Base-by-base conservation (phyloP, 2,113 vertebrate genomes). In the Leuciscus idus region DNA sequence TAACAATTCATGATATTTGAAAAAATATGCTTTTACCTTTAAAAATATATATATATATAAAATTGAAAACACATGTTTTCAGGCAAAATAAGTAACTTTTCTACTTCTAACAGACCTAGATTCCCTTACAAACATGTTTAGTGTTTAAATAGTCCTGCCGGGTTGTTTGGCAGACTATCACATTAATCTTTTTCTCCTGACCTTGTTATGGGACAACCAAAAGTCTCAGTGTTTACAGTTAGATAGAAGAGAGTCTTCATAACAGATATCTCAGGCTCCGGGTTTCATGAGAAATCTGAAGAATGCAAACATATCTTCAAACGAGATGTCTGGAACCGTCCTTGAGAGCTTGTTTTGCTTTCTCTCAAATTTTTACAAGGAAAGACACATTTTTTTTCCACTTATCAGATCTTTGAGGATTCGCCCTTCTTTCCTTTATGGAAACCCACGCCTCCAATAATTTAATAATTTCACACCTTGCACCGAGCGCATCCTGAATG, bases 311-410 rank as follows among this genome's bases (percentile, higher is more conserved):
- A 36, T 36, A 46, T 72, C 48, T 48, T 75, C 85, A 74, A 72
- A 83, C 64, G 21, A 61, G 50, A 52, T 70, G 79, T 84, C 84
- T 62, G 78, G 36, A 75, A 7, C 9, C 11, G 85, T 81, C 86
- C 85, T 86, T 76, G 33, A 83, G 23, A 83, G n/a, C 70, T 70
- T 81, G 50, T 66, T 68, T 64, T 87, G 70, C 61, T 23, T 12
- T 75, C 55, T 50, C 21, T 74, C 52, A 33, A 76, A 28, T 59
- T 46, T 46, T 75, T 64, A 36, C 39, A 28, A 33, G 43, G 43
- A 8, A 19, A 55, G 73, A 48, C 28, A 46, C 19, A 6, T 81
- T 61, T 64, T 76, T 81, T 61, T 81, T 30, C 21, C 39, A 21
- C 23, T 81, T 62, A 52, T 52, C 64, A 52, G 28, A 70, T 82